Conservation (phyloP, 1,140 invertebrate species). For the Pararge aegeria region DNA sequence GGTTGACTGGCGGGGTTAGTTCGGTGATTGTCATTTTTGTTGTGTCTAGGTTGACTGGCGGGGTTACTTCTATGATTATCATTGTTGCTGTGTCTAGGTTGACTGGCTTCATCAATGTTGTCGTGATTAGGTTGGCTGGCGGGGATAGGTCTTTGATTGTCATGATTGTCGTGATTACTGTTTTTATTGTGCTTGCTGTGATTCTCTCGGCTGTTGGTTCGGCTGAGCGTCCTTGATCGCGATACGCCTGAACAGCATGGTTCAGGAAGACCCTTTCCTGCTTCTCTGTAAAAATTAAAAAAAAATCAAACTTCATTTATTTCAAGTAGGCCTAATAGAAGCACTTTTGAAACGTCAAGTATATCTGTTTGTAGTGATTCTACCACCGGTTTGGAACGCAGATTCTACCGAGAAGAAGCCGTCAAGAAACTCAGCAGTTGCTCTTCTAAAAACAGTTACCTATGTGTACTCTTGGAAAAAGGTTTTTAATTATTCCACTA, state of each 20-base stretch:
- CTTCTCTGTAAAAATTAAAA: constrained; percentile 23
- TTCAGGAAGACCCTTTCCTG: constrained; percentile 2
- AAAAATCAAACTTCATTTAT: too few species aligned
- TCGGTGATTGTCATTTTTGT: not conserved
- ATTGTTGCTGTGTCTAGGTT: not conserved
- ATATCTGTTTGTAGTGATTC: too few species aligned
- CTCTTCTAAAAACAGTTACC: too few species aligned
- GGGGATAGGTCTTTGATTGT: not conserved
- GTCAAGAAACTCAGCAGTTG: too few species aligned
- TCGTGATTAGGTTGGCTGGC: not conserved
- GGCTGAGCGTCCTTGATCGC: not conserved
- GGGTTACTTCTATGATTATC: constrained; percentile 19
- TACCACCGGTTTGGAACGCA: too few species aligned
- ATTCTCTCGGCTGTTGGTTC: constrained; percentile 12
- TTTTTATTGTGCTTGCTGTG: constrained; percentile 10
- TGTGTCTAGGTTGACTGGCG: not conserved
- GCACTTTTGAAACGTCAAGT: too few species aligned
- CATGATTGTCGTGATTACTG: not conserved
- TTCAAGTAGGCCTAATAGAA: too few species aligned
- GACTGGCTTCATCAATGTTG: not conserved
- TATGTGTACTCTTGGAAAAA: too few species aligned
- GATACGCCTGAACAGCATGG: constrained; percentile 19
- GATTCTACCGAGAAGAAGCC: too few species aligned
- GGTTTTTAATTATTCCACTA: too few species aligned
- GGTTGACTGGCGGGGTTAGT: too few species aligned